These are phyloP conservation scores for Bactericera cockerelli DNA, from an alignment of 1,140 invertebrate genomes.

Conservation along the genomic window DNA sequence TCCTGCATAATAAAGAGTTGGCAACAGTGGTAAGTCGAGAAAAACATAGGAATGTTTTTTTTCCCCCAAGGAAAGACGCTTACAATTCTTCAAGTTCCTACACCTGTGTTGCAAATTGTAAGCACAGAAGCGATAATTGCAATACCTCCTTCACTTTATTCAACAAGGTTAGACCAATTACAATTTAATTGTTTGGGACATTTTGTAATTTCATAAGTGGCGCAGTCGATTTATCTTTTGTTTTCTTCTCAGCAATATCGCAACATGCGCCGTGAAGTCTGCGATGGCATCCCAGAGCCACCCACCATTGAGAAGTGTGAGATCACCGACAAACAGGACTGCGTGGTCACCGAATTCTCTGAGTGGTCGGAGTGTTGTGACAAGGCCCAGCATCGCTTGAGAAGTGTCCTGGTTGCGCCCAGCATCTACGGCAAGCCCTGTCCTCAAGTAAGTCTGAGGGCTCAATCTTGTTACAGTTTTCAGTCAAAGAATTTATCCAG, in stretches of 20 bases:
- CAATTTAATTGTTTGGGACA: no score
- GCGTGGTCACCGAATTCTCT: slow-evolving; percentile 26
- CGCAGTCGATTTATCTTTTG: no score
- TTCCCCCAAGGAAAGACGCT: no score
- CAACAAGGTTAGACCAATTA: no score
- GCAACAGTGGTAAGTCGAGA: not conserved
- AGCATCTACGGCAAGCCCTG: slow-evolving; percentile 25
- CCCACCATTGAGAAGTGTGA: slow-evolving; percentile 23
- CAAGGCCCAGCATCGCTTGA: slow-evolving; percentile 20
- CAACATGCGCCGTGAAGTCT: not conserved
- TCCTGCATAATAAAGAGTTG: not conserved
- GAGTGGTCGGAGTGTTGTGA: slow-evolving; percentile 25
- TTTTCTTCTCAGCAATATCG: not conserved
- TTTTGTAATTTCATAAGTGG: no score
- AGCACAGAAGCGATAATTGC: no score
- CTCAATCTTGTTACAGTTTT: no score
- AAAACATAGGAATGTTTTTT: not conserved
- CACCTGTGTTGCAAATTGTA: no score
- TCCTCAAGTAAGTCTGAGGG: slow-evolving; percentile 21
- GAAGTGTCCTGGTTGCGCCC: slow-evolving; percentile 26
- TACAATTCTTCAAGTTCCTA: no score
- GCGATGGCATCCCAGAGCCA: slow-evolving; percentile 18
- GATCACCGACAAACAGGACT: slow-evolving; percentile 25
- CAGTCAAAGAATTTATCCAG: no score
- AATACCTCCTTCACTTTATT: no score